Evolutionary conservation across 1,140 invertebrate genomes (phyloP), one percentile per base, ranked within the genome.

Genomic region (Capitella teleta): DNA sequence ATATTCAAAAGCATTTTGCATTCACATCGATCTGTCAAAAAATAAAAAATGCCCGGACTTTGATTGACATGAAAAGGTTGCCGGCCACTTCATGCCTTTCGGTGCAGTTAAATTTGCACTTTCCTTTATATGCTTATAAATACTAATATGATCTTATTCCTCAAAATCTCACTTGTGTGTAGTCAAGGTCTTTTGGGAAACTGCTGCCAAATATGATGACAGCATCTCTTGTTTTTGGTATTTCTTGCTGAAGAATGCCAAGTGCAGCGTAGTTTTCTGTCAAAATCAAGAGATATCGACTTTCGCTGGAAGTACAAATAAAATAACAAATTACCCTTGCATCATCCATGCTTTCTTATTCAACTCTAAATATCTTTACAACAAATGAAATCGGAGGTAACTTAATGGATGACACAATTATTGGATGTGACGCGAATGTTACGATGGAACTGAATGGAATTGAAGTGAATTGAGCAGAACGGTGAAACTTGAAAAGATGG

Each of bases 161-260:
- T n/a, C n/a, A n/a, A n/a, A n/a, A 18, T 2, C 10, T 40, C 25
- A 64, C 65, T 57, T 67, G 64, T n/a, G 66, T 67, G 37, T 67
- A 68, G 52, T 65, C 61, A 40, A 64, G 62, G 43, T 68, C 66
- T 51, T 62, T 64, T 3, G 60, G 57, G 46, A 68, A 68, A 47
- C 62, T 68, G 45, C 62, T 66, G 14, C 66, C 64, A 59, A 67
- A 68, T 30, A 68, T 65, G 19, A 61, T 61, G 21, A 59, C 58
- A 3, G 62, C 55, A 28, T 55, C 47, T 3, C 55, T 55, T 25
- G 53, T 57, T 2, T 56, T 52, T 23, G 58, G 40, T 16, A 66
- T 50, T 34, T 62, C 48, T 28, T 65, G 61, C 42, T 63, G 61
- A 28, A 68, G 52, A 34, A 67, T 61, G n/a, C 50, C 52, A 8